These are phyloP conservation scores for Vanessa atalanta DNA, from an alignment of 1,140 invertebrate species.

Conservation along the genomic window DNA sequence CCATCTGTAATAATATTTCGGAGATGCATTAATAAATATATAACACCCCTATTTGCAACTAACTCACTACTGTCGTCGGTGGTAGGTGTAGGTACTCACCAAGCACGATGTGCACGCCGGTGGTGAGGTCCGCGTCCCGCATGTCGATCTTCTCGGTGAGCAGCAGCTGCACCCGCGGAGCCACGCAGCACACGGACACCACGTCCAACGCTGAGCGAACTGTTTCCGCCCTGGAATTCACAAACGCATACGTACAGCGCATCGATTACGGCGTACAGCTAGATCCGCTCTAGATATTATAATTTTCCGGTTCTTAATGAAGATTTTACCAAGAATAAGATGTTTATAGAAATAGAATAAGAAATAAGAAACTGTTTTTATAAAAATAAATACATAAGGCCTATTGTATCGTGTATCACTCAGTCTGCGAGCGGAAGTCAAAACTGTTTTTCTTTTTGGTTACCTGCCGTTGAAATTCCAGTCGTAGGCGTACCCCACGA, in stretches of 20 bases:
- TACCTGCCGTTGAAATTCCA: slow-evolving; percentile 94
- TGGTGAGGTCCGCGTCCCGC: slow-evolving; percentile 87
- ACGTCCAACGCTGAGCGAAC: slow-evolving; percentile 94
- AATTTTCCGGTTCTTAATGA: no score
- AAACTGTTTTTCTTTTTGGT: background rate
- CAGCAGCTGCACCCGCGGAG: slow-evolving; percentile 91
- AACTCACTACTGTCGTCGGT: background rate
- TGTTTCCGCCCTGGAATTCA: slow-evolving; percentile 88
- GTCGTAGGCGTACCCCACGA: slow-evolving; percentile 93
- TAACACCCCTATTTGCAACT: no score
- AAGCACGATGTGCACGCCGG: slow-evolving; percentile 88
- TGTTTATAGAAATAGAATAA: no score
- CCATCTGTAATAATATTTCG: background rate
- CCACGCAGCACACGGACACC: slow-evolving; percentile 93
- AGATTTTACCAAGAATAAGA: no score
- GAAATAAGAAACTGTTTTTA: no score
- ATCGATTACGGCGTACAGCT: no score
- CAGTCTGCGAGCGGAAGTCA: no score
- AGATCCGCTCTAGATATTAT: no score
- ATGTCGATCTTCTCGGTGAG: slow-evolving; percentile 90
- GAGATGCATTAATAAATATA: background rate
- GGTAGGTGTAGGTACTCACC: slow-evolving; percentile 42
- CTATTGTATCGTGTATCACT: no score
- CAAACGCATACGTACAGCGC: slow-evolving; percentile 39
- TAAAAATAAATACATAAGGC: no score